A percentile compares a stretch with the other conserved stretches of the same genome.
Evolutionary conservation across 2,888 invertebrate genomes (phyloP).

Genomic region (Chloroclystis v-ata): DNA sequence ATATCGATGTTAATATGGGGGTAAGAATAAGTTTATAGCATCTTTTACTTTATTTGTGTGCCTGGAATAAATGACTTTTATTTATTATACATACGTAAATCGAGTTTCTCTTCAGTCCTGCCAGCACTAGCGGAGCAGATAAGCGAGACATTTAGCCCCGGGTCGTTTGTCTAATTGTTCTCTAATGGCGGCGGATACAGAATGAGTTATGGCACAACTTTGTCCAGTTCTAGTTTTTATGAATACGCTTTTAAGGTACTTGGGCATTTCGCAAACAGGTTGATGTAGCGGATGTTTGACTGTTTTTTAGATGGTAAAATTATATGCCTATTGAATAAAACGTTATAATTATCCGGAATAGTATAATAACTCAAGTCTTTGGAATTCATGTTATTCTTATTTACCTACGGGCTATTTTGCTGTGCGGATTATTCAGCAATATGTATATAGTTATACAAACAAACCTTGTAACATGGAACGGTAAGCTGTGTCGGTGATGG

Average conservation of each 20-base stretch:
- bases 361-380: no score
- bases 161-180: slow-evolving; percentile 61
- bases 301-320: not conserved
- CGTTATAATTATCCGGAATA: no score
- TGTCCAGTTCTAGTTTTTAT: slow-evolving; percentile 19
- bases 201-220: slow-evolving; percentile 40
- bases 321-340: no score
- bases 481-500: slow-evolving; percentile 99
- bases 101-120: not conserved
- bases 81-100: no score
- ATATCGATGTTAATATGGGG: no score
- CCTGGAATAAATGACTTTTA: no score
- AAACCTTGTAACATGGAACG: slow-evolving; percentile 99
- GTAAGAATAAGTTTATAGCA: no score
- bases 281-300: not conserved
- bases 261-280: not conserved
- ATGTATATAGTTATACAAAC: slow-evolving; percentile 7
- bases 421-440: no score
- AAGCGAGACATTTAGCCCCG: slow-evolving; percentile 42
- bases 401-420: no score
- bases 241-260: not conserved
- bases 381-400: no score
- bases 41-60: no score
- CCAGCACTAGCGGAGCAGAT: slow-evolving; percentile 36
- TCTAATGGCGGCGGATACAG: slow-evolving; percentile 55